A percentile compares a stretch with the other conserved stretches of the same genome.
Evolutionary conservation across 2,113 vertebrate species (phyloP).

Genomic region (Psittacus erithacus): DNA sequence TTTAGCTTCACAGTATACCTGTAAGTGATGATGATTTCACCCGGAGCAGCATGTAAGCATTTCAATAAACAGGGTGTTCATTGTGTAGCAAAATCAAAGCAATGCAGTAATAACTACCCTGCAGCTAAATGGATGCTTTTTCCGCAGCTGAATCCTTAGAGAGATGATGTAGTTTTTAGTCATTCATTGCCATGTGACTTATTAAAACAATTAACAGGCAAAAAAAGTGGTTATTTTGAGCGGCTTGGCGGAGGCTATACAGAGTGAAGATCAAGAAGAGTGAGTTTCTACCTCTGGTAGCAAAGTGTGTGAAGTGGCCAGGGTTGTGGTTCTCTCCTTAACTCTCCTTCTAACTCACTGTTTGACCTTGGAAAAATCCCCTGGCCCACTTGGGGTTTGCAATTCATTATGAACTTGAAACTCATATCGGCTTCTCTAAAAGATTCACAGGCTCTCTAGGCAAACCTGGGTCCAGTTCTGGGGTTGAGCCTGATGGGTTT

Average conservation of each 20-base stretch:
- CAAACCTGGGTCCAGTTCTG: neutral
- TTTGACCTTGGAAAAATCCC: constrained; percentile 18
- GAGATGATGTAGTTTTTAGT: constrained; percentile 61
- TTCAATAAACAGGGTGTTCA: constrained; percentile 42
- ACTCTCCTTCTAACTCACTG: neutral
- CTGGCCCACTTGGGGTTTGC: neutral
- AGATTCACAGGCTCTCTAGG: neutral
- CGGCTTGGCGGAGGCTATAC: neutral
- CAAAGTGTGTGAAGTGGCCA: neutral
- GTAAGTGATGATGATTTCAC: constrained; percentile 11
- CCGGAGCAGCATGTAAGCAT: neutral
- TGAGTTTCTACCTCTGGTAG: constrained; percentile 3
- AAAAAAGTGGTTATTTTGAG: constrained; percentile 49
- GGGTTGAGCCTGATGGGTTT: constrained; percentile 31
- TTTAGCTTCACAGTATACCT: constrained; percentile 9
- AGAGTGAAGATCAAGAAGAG: neutral
- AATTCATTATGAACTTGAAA: neutral
- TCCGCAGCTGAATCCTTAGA: constrained; percentile 61
- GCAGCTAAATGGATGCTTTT: constrained; percentile 53
- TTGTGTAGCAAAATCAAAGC: constrained; percentile 48
- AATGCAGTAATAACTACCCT: constrained; percentile 59
- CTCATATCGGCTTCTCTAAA: neutral
- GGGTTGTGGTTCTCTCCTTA: neutral
- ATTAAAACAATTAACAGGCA: constrained; percentile 65
- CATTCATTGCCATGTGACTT: constrained; percentile 60